phyloP scores from a whole-genome alignment of 2,113 vertebrate species.

The Felis chaus region DNA sequence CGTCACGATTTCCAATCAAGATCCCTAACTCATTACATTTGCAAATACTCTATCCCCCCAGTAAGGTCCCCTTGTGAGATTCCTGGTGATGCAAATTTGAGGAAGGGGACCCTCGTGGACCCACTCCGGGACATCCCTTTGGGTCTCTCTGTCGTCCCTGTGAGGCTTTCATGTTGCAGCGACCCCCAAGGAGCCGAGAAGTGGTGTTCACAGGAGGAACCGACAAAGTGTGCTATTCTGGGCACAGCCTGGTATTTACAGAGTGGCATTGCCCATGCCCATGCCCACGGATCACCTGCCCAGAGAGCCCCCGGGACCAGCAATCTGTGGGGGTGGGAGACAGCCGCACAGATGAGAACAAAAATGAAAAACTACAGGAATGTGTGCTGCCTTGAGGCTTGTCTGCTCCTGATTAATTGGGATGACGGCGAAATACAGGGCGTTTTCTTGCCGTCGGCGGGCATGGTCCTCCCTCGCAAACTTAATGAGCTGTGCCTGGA shows the following conservation, averaged over 20 bases:
- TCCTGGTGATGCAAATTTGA: rapidly evolving
- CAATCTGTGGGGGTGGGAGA: rapidly evolving
- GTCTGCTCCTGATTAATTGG: background rate
- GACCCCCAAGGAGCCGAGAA: background rate
- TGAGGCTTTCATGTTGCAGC: background rate
- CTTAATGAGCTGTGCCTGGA: background rate
- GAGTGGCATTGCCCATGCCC: background rate
- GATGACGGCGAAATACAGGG: background rate
- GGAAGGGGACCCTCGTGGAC: rapidly evolving
- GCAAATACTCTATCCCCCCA: background rate
- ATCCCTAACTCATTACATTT: rapidly evolving
- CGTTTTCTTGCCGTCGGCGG: background rate
- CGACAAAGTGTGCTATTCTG: background rate
- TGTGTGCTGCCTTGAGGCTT: rapidly evolving
- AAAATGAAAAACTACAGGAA: rapidly evolving
- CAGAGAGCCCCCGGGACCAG: background rate
- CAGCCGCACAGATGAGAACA: background rate
- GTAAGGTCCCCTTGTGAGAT: background rate
- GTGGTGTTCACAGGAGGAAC: rapidly evolving
- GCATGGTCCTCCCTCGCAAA: background rate
- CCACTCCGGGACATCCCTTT: rapidly evolving
- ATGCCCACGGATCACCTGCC: rapidly evolving
- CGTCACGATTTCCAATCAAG: rapidly evolving
- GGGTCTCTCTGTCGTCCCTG: background rate
- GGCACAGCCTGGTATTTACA: background rate